Evolutionary conservation across 2,888 invertebrate species (phyloP), one percentile per base, ranked within the genome.

Genomic region (Drosophila atripex): DNA sequence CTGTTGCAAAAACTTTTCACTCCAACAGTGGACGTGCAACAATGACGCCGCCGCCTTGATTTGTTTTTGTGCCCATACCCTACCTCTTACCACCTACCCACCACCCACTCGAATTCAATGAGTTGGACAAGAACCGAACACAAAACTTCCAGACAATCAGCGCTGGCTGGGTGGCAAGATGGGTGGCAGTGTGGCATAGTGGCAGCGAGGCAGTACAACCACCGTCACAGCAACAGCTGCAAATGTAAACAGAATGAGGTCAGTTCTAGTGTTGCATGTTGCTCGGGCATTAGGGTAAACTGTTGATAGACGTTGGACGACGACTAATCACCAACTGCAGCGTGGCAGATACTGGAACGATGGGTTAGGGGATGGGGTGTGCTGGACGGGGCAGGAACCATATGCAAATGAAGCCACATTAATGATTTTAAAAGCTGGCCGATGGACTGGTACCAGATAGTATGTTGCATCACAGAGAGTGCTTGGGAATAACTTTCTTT

Each of bases 201-300:
- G 39, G 39, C 16, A 41, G 9, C n/a, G 18, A 18, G 39, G 39
- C 16, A 41, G 16, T 16, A 41, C 39, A 14, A 39, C 39, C n/a
- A n/a, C 39, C 8, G 39, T 38, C 2, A 41, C 50, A 66, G 76
- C 78, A 76, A 75, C 74, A 80, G 76, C 82, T 83, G 82, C 86
- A 74, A 83, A 65, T 78, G 76, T 71, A 85, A 76, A 78, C 76
- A 68, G 69, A 82, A 85, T 80, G 83, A 76, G 82, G 82, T 86
- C 82, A 86, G 78, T 78, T 56, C 65, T 74, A 66, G 45, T 70
- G 68, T 86, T 80, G 84, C 86, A 84, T 84, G 84, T 84, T 82
- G 82, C 69, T 70, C 35, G 68, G 74, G 68, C 84, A 84, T 86
- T 86, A 84, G 76, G 65, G 65, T 72, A 74, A 79, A 77, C 84